A percentile compares a stretch with the other conserved stretches of the same genome.
Evolutionary conservation across 2,797 vertebrate species (phyloP).

Genomic region (Onychomys arenicola): DNA sequence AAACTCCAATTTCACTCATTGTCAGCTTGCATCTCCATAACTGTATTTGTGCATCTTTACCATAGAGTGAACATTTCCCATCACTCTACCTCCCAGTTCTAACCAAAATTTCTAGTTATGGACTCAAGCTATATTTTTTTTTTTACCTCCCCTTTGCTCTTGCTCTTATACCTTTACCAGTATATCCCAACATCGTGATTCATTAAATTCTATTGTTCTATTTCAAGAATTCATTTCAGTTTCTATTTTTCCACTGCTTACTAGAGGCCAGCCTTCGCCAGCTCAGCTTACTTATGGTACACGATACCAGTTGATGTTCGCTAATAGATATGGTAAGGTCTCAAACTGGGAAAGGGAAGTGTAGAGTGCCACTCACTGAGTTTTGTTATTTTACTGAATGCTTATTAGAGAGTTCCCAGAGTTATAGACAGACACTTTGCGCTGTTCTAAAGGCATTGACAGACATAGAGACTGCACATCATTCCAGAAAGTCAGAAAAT

Average conservation of each 20-base stretch:
- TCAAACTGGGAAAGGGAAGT: not conserved
- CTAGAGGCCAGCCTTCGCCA: not conserved
- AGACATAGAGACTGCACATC: not conserved
- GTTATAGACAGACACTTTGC: not conserved
- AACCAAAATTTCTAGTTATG: not conserved
- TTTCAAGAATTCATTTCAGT: constrained; percentile 1
- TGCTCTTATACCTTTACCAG: not conserved
- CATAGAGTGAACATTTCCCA: not conserved
- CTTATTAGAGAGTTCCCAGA: not conserved
- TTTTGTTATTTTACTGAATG: constrained; percentile 1
- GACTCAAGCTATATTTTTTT: not conserved
- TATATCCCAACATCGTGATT: not conserved
- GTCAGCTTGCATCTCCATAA: not conserved
- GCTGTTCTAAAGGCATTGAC: not conserved
- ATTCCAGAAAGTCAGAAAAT: not conserved
- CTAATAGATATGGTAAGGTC: not conserved
- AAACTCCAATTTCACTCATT: constrained; percentile 3
- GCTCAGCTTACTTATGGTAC: not conserved
- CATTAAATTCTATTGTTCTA: constrained; percentile 15
- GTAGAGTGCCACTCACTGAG: not conserved
- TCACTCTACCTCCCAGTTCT: not conserved
- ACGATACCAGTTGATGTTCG: not conserved
- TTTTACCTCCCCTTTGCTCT: not conserved
- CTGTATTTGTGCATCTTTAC: not conserved
- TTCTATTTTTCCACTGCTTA: constrained; percentile 13